Evolutionary conservation across 2,888 invertebrate species (phyloP).

Genomic region (Thyatira batis): DNA sequence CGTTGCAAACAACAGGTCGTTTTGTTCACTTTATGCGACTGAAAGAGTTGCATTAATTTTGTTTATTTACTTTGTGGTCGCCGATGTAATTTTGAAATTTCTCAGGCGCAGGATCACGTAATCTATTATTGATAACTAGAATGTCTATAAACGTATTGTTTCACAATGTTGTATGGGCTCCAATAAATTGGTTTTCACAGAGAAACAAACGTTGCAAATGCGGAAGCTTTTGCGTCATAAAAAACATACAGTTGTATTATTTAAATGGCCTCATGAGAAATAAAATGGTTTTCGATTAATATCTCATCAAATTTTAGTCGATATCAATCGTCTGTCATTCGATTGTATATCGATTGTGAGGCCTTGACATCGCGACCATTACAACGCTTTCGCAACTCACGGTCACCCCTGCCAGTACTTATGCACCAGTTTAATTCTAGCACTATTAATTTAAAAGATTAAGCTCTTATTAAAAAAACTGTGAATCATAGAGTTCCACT

Average conservation of each 20-base stretch:
- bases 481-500: not conserved
- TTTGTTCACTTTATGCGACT: not conserved
- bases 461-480: not conserved
- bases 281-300: conserved; percentile 1
- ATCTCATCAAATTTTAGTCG: conserved; percentile 27
- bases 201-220: not conserved
- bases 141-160: conserved; percentile 1
- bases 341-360: conserved; percentile 32
- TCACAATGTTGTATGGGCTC: not conserved
- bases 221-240: not conserved
- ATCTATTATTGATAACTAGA: conserved; percentile 1
- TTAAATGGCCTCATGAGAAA: not conserved
- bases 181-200: not conserved
- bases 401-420: conserved; percentile 47
- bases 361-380: conserved; percentile 65
- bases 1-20: conserved; percentile 5
- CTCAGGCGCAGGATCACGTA: not conserved
- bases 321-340: conserved; percentile 32
- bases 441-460: conserved; percentile 18
- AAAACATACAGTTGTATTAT: not conserved
- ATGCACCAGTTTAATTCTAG: conserved; percentile 40
- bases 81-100: not conserved
- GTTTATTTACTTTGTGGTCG: not conserved
- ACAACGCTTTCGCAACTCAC: conserved; percentile 62
- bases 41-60: not conserved